A percentile compares a stretch with the other conserved stretches of the same genome.
Evolutionary conservation across 2,113 vertebrate species (phyloP).

Genomic region (Connochaetes taurinus): DNA sequence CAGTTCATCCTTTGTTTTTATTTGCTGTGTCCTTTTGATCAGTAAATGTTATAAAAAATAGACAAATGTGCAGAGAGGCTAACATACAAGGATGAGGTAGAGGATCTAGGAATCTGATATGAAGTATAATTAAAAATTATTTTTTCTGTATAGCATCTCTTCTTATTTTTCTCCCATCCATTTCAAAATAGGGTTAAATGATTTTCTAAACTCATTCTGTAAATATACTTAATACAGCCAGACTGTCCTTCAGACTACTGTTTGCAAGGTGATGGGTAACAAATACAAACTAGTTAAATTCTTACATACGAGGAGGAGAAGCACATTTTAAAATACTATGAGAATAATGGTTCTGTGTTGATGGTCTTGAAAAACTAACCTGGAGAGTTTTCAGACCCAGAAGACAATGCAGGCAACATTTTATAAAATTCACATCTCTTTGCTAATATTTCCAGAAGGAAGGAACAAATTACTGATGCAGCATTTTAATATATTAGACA

Average conservation of each 20-base stretch:
- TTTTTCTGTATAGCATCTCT: neutral
- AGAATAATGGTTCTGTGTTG: neutral
- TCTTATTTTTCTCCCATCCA: neutral
- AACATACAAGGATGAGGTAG: neutral
- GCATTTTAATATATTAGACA: neutral
- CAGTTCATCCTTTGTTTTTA: neutral
- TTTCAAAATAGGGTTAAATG: neutral
- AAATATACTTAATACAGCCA: neutral
- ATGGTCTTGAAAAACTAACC: neutral
- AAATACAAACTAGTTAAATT: neutral
- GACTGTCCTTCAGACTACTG: neutral
- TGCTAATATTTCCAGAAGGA: neutral
- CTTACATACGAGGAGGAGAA: neutral
- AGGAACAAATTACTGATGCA: neutral
- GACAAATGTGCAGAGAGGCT: neutral
- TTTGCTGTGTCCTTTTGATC: neutral
- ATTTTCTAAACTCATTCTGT: neutral
- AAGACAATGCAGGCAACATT: neutral
- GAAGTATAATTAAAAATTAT: neutral
- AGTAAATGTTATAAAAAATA: neutral
- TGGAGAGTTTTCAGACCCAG: neutral
- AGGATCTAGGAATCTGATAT: neutral
- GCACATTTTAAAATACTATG: neutral
- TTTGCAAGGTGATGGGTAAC: neutral
- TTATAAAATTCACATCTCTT: neutral